These are phyloP conservation scores for Acanthisitta chloris DNA, from an alignment of 2,113 vertebrate species.

Conservation along the genomic window DNA sequence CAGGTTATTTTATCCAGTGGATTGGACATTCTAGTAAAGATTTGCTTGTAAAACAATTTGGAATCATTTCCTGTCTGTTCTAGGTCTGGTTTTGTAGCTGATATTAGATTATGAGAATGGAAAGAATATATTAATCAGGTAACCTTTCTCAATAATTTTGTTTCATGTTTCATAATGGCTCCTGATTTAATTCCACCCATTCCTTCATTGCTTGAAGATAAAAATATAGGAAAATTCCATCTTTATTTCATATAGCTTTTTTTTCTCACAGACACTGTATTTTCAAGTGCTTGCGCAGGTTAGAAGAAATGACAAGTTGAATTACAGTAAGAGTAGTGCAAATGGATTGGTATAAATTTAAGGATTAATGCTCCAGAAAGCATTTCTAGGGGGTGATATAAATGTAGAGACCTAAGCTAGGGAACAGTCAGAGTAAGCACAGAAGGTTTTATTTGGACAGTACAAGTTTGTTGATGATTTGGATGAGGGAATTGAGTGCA, in stretches of 20 bases:
- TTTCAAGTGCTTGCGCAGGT: not conserved
- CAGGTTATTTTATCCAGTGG: not conserved
- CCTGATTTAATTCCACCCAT: not conserved
- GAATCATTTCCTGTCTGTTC: not conserved
- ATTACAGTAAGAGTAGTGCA: not conserved
- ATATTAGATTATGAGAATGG: not conserved
- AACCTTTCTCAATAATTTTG: not conserved
- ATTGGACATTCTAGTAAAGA: not conserved
- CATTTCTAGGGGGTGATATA: not conserved
- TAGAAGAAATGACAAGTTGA: not conserved
- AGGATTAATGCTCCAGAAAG: not conserved
- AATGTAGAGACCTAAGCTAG: not conserved
- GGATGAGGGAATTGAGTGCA: too few relatives aligned
- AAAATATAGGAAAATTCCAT: not conserved
- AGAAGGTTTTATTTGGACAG: not conserved
- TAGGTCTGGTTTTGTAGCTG: not conserved
- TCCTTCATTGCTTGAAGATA: not conserved
- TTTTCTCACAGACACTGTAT: not conserved
- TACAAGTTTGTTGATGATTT: too few relatives aligned
- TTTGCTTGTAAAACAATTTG: conserved; percentile 7
- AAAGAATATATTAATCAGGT: not conserved
- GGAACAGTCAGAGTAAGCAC: not conserved
- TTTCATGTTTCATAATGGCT: conserved; percentile 11
- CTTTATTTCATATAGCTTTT: not conserved
- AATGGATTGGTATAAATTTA: not conserved